Base-by-base conservation (phyloP, 2,113 vertebrate species). In the Chaenogobius annularis region DNA sequence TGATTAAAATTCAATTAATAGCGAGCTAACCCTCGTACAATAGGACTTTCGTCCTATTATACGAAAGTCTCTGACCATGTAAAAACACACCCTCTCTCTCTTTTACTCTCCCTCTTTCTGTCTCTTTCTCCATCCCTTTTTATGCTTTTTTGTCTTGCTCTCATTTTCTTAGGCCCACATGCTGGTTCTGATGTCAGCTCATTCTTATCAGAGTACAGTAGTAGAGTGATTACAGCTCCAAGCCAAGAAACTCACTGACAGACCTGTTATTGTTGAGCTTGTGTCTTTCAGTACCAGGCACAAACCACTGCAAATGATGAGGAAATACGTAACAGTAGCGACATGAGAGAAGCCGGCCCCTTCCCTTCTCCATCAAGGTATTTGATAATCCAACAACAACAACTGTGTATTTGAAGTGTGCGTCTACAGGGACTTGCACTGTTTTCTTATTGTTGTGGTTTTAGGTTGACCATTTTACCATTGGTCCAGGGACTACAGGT, bases 201-300 rank as follows among this genome's bases (percentile, higher is more conserved):
- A 46, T 73, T 82, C 19, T 66, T 11, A 73, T 75, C 73, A 59
- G 56, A 85, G 84, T 83, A 82, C 82, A 89, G 79, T 74, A 55
- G 50, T 75, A 74, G 74, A 88, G 68, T 74, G 82, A 82, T 76
- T 37, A 61, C 40, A 69, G 66, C 62, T 40, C 82, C 70, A 79
- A 81, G 59, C 50, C 58, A 69, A 77, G 72, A 82, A 81, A 75
- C 5, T 10, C 75, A 73, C 71, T 66, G 61, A 87, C 77, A 89
- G 76, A 74, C 79, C 13, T n/a, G 70, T 83, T 78, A 84, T 83
- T 87, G 86, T 89, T 83, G 35, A 72, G 81, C 46, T 10, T 47
- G 73, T 74, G 6, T 11, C 69, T 83, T 72, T 81, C 81, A 26
- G 58, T 0, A 19, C 59, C 2, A 55, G 70, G 40, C 69, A 43